These are phyloP conservation scores for Cerceris ruficornis DNA, from an alignment of 2,888 invertebrate genomes.

Conservation along the genomic window DNA sequence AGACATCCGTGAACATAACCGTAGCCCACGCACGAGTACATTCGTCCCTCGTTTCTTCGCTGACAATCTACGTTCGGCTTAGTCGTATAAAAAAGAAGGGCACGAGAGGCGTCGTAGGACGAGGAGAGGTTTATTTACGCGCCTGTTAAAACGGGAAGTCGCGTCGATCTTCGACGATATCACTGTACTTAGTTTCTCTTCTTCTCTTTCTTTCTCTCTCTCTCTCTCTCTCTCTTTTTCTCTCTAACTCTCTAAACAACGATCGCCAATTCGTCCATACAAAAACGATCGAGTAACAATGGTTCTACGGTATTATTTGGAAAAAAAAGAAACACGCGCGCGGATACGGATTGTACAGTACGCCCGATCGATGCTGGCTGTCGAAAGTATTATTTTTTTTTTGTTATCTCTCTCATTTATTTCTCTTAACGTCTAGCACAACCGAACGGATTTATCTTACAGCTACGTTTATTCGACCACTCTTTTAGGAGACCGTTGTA, in stretches of 20 bases:
- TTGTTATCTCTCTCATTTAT: slow-evolving; percentile 5
- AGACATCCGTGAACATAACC: slow-evolving; percentile 21
- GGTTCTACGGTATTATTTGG: slow-evolving; percentile 2
- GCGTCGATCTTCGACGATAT: neutral
- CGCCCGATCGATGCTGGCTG: slow-evolving; percentile 50
- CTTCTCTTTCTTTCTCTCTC: too few species aligned
- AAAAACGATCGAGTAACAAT: neutral
- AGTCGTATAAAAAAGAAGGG: slow-evolving; percentile 28
- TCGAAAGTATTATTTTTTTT: neutral
- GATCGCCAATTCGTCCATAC: slow-evolving; percentile 1
- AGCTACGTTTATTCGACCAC: slow-evolving; percentile 24
- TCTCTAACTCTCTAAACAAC: neutral
- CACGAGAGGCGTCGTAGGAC: slow-evolving; percentile 5
- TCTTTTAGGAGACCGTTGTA: slow-evolving; percentile 43
- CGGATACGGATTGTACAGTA: slow-evolving; percentile 52
- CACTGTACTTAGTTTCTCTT: neutral
- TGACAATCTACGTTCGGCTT: neutral
- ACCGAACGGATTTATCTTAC: slow-evolving; percentile 54
- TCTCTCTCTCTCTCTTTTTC: too few species aligned
- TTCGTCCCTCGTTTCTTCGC: neutral
- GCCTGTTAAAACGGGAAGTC: slow-evolving; percentile 1
- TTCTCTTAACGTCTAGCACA: slow-evolving; percentile 51
- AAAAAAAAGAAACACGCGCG: slow-evolving; percentile 1
- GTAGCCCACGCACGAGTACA: slow-evolving; percentile 1
- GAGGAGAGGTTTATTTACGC: slow-evolving; percentile 19